phyloP scores from a whole-genome alignment of 2,113 vertebrate species.

The Plecotus auritus region DNA sequence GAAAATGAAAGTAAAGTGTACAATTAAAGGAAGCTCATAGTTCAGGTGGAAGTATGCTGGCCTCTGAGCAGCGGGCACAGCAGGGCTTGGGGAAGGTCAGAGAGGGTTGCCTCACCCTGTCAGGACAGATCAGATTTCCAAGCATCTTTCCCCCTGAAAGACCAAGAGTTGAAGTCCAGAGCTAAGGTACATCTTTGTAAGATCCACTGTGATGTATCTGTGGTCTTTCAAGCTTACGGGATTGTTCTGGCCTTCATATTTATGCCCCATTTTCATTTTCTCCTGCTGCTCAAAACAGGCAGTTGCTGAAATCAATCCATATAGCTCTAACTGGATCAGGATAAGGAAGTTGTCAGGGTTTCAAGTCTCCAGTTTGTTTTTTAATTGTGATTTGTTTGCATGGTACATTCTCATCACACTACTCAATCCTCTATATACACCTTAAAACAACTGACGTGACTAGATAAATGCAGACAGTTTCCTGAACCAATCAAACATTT shows the following conservation, averaged over 20 bases:
- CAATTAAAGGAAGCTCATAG: slow-evolving; percentile 79
- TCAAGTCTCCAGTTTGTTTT: neutral
- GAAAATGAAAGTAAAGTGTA: slow-evolving; percentile 79
- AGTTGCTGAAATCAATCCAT: neutral
- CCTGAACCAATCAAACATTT: neutral
- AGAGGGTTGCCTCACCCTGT: slow-evolving; percentile 64
- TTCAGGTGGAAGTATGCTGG: slow-evolving; percentile 80
- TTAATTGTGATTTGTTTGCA: neutral
- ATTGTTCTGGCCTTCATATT: neutral
- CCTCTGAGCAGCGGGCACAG: slow-evolving; percentile 70
- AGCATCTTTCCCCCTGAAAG: slow-evolving; percentile 1
- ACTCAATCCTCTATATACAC: neutral
- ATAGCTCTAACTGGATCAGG: neutral
- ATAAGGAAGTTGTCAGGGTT: neutral
- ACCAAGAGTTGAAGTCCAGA: neutral
- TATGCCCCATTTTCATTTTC: slow-evolving; percentile 4
- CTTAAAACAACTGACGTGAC: neutral
- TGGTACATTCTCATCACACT: neutral
- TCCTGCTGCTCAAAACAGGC: neutral
- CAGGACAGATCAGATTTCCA: slow-evolving; percentile 64
- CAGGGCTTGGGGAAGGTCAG: slow-evolving; percentile 74
- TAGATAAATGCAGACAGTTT: neutral
- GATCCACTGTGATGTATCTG: neutral
- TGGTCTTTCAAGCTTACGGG: slow-evolving; percentile 28
- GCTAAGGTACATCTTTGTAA: slow-evolving; percentile 50